Evolutionary conservation across 92 coral and sea anemone species (phyloP), one percentile per base, ranked within the genome.

Genomic region (Epizoanthus scotinus): DNA sequence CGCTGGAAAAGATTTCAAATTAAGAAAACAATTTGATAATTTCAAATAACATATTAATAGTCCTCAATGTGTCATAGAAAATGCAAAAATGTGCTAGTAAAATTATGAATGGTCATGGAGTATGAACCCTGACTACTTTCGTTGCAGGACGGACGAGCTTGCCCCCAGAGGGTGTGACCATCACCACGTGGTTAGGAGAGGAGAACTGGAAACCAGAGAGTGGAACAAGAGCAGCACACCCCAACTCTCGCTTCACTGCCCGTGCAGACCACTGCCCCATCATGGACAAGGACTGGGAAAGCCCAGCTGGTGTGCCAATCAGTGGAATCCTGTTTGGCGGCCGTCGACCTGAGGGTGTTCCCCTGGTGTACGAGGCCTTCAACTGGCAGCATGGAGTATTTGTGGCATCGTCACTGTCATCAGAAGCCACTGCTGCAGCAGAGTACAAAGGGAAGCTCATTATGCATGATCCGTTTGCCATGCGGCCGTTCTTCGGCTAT

Each of bases 271-370:
- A 95, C 77, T 95, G 98, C 64, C 94, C 97, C 17, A 92, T 95
- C 85, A 95, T 95, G 92, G 98, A 95, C 91, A 91, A 91, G 58
- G 97, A 89, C 86, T 95, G 97, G 97, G 98, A 95, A 84, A 90
- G 90, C 49, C 97, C 98, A 2, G 73, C 77, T 8, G 98, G 98
- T 26, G 98, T 95, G 8, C 98, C 98, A 5, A 90, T 95, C 60
- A 94, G 97, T 77, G 98, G 95, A 28, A 92, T 95, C 28, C 70
- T 95, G 77, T 95, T 95, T 87, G 98, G 98, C 82, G 98, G 98
- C 20, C 97, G 98, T 17, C 94, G 97, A 28, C 98, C 98, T 2
- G 63, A 85, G 38, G 98, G 98, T 7, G 98, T 95, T 42, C 98
- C 98, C 27, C 84, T 95, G 88, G 91, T 95, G 24, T 95, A 73